Conservation (phyloP, 2,888 invertebrate genomes). For the Cordilura impudica region DNA sequence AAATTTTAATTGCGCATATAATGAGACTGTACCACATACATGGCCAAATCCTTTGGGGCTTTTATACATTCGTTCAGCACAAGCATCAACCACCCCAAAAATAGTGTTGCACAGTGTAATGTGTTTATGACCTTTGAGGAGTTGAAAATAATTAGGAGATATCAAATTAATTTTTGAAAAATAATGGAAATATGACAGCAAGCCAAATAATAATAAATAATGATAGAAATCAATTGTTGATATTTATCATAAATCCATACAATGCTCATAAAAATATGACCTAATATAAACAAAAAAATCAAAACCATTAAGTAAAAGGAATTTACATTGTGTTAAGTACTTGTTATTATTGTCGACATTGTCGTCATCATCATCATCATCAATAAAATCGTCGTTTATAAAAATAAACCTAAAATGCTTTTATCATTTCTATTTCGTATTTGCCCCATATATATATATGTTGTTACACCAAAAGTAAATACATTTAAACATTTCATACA, state of each 20-base stretch:
- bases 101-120: too few relatives aligned
- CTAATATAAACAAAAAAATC: slow-evolving; percentile 6
- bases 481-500: background rate
- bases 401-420: slow-evolving; percentile 23
- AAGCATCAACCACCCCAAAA: too few relatives aligned
- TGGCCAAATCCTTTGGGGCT: too few relatives aligned
- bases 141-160: background rate
- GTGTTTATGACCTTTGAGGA: too few relatives aligned
- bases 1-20: too few relatives aligned
- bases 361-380: background rate
- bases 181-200: background rate
- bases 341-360: background rate
- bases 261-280: background rate
- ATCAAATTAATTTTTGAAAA: background rate
- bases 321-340: background rate
- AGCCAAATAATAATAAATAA: background rate
- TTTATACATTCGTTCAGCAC: too few relatives aligned
- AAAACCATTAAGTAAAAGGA: slow-evolving; percentile 1
- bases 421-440: background rate
- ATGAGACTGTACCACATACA: too few relatives aligned
- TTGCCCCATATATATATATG: slow-evolving; percentile 11
- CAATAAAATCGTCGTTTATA: background rate
- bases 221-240: slow-evolving; percentile 10
- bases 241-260: slow-evolving; percentile 1
- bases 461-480: background rate